phyloP scores from a whole-genome alignment of 2,888 invertebrate species.

The Andrena haemorrhoa region DNA sequence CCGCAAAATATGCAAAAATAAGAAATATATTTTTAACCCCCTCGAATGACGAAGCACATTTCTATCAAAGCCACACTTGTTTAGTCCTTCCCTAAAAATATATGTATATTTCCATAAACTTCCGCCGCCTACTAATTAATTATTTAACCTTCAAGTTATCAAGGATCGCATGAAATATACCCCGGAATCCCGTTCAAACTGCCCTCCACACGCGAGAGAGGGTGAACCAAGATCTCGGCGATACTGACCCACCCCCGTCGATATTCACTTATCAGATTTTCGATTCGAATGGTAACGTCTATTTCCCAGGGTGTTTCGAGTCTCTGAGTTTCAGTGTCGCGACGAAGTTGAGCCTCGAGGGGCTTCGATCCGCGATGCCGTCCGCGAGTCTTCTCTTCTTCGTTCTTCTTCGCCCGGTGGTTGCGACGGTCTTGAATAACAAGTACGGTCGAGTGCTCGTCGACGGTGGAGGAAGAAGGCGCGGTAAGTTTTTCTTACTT shows the following conservation, averaged over 20 bases:
- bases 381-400: background rate
- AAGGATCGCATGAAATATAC: slow-evolving; percentile 7
- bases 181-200: slow-evolving; percentile 26
- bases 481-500: slow-evolving; percentile 2
- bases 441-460: background rate
- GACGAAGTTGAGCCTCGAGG: slow-evolving; percentile 1
- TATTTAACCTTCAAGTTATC: background rate
- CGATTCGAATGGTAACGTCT: background rate
- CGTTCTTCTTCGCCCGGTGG: background rate
- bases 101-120: no score
- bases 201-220: background rate
- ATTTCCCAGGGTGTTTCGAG: background rate
- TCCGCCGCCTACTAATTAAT: no score
- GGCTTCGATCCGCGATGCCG: background rate
- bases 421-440: slow-evolving; percentile 6
- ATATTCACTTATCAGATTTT: slow-evolving; percentile 43
- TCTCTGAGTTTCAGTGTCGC: slow-evolving; percentile 29
- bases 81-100: no score
- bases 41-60: no score
- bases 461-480: background rate
- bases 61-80: no score
- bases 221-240: slow-evolving; percentile 13
- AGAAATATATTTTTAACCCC: no score
- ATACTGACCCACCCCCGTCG: slow-evolving; percentile 15
- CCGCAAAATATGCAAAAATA: no score